These are phyloP conservation scores for Cabera pusaria DNA, from an alignment of 2,888 invertebrate species.

Conservation along the genomic window DNA sequence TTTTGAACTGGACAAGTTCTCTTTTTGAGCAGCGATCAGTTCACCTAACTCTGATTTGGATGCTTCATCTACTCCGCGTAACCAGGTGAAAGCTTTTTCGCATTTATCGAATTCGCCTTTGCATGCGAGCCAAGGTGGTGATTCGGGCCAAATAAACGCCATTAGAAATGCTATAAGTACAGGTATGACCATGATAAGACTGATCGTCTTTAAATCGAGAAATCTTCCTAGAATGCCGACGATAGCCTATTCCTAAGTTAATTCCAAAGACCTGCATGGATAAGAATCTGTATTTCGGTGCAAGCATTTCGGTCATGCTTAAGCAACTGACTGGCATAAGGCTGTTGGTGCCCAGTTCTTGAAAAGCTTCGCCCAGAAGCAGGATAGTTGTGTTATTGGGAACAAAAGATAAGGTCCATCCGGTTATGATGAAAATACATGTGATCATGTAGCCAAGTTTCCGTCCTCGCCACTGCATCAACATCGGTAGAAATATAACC, in stretches of 20 bases:
- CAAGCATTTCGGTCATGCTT: constrained; percentile 24
- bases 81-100: constrained; percentile 24
- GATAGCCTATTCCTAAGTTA: constrained; percentile 12
- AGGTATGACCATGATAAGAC: constrained; percentile 18
- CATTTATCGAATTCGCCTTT: constrained; percentile 26
- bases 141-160: constrained; percentile 28
- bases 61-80: constrained; percentile 25
- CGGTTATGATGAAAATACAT: constrained; percentile 8
- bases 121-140: constrained; percentile 31
- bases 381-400: neutral
- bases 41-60: constrained; percentile 22
- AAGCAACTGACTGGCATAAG: constrained; percentile 14
- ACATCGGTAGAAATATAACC: constrained; percentile 4
- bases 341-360: constrained; percentile 21
- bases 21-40: constrained; percentile 13
- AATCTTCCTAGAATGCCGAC: constrained; percentile 13
- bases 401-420: constrained; percentile 10
- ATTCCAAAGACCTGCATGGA: constrained; percentile 12
- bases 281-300: constrained; percentile 16
- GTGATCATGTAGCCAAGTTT: constrained; percentile 12
- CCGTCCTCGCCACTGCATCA: constrained; percentile 19
- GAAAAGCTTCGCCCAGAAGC: constrained; percentile 13
- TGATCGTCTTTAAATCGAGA: constrained; percentile 22
- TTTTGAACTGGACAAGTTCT: neutral
- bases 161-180: constrained; percentile 15